phyloP scores from a whole-genome alignment of 2,888 invertebrate genomes.

The Chrysotoxum bicinctum region DNA sequence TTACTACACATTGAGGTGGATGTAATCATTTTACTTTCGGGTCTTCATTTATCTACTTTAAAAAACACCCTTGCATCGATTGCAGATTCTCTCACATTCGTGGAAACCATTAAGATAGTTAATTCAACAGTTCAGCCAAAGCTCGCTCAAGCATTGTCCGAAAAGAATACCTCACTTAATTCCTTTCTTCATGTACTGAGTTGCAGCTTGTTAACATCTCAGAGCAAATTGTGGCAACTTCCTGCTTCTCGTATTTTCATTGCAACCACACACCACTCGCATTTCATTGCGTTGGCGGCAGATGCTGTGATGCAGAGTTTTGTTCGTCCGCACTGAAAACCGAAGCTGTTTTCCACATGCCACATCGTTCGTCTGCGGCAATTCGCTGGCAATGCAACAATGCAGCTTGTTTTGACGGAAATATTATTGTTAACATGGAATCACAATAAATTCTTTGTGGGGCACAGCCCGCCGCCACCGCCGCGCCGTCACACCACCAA shows the following conservation, averaged over 20 bases:
- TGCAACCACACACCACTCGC: background rate
- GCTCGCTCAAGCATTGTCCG: background rate
- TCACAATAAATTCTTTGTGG: constrained; percentile 44
- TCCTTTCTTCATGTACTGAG: background rate
- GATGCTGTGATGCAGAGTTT: background rate
- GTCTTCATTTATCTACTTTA: background rate
- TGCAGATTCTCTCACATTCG: background rate
- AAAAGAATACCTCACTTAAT: background rate
- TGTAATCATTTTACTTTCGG: background rate
- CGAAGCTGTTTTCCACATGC: background rate
- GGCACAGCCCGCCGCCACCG: background rate
- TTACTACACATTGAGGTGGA: background rate
- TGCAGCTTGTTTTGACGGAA: constrained; percentile 44
- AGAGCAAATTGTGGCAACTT: background rate
- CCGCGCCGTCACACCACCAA: background rate
- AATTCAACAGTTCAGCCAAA: background rate
- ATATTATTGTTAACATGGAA: constrained; percentile 41
- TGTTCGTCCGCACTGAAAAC: background rate
- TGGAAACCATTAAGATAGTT: background rate
- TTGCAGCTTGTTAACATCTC: constrained; percentile 7
- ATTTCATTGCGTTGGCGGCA: background rate
- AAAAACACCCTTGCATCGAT: background rate
- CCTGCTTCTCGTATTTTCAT: background rate
- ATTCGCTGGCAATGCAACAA: background rate
- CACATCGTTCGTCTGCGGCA: background rate